Base-by-base conservation (phyloP, 1,140 invertebrate genomes). In the Drosophila kurseongensis region DNA sequence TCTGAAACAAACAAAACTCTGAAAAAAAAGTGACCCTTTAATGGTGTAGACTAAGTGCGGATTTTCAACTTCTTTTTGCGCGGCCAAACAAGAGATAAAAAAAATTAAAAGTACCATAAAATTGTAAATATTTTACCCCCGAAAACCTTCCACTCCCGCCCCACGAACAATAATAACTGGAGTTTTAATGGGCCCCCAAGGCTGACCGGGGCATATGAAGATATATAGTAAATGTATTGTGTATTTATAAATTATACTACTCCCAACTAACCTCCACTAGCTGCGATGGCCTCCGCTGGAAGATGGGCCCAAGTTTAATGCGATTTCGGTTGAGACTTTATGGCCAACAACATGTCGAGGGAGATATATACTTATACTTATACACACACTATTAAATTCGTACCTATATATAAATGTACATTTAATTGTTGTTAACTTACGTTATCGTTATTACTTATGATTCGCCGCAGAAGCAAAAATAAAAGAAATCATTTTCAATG, bases 371-470 rank as follows among this genome's bases (percentile, higher is more conserved):
- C 27, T 16, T 47, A 41, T 65, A 66, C 18, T 40, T 68, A 79
- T 56, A 72, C 38, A 44, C 38, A 44, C 18, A 58, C 41, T 73
- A 73, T 41, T 54, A 42, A 74, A 65, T 57, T 63, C 48, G 29
- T 74, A 74, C 9, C 38, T 55, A 48, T 42, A 75, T 45, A 68
- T 76, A 62, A 86, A 82, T 86, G 82, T 88, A 86, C 69, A 88
- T 88, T 80, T 80, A 89, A 88, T 89, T 88, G 84, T 85, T 85
- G 81, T 85, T 84, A 80, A 84, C 59, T 80, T 80, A 80, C 76
- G 72, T 81, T 86, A 81, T 75, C 59, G 75, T 86, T 81, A 78
- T 86, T 86, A 85, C 82, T 75, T 76, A 67, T 81, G 82, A 85
- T 86, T 80, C 55, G 73, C 76, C 80, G 76, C 82, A 86, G 84